phyloP scores from a whole-genome alignment of 2,797 vertebrate genomes.

The Chiloscyllium punctatum region DNA sequence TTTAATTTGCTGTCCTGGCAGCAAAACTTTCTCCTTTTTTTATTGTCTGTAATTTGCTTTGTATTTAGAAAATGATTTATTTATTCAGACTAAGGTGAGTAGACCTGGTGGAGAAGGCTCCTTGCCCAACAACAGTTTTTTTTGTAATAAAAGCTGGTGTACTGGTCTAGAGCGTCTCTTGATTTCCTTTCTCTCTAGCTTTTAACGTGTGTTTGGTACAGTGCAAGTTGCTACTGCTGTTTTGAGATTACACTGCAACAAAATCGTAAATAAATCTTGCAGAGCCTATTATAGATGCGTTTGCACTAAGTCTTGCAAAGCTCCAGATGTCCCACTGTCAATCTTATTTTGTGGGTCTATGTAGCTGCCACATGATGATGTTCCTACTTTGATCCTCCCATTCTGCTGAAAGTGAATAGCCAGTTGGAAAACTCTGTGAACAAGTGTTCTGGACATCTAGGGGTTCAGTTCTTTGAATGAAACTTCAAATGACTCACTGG shows the following conservation, averaged over 20 bases:
- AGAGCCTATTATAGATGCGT: background rate
- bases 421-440: background rate
- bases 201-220: background rate
- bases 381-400: background rate
- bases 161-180: background rate
- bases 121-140: background rate
- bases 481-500: background rate
- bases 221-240: background rate
- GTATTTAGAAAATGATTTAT: conserved; percentile 36
- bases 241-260: background rate
- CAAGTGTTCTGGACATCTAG: background rate
- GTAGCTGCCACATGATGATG: background rate
- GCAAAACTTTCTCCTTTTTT: background rate
- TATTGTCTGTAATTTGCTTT: background rate
- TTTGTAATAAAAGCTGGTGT: conserved; percentile 31
- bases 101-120: background rate
- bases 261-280: background rate
- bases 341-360: background rate
- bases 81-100: conserved; percentile 27
- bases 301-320: no score
- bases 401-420: background rate
- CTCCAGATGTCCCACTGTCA: no score
- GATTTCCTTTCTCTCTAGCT: background rate
- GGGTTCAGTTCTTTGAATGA: background rate
- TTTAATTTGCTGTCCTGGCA: background rate